These are phyloP conservation scores for Helicolenus hilgendorfi DNA, from an alignment of 2,797 vertebrate species.

Conservation along the genomic window DNA sequence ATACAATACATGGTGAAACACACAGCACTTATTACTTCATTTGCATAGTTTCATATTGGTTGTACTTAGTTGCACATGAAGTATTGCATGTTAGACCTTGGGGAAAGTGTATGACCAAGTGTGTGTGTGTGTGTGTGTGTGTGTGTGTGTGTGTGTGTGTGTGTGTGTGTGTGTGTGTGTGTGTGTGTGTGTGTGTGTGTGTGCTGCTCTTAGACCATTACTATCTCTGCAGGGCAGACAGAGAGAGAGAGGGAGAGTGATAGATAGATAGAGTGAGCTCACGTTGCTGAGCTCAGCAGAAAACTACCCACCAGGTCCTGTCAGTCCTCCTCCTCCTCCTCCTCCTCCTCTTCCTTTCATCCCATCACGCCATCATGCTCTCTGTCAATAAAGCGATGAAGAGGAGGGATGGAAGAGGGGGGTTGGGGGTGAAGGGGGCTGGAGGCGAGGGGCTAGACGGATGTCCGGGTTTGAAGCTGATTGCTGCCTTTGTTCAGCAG, in stretches of 20 bases:
- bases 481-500: slow-evolving; percentile 86
- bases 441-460: slow-evolving; percentile 69
- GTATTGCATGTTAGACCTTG: neutral
- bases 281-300: slow-evolving; percentile 80
- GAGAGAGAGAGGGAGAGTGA: slow-evolving; percentile 35
- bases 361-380: slow-evolving; percentile 79
- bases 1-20: neutral
- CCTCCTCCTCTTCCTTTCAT: slow-evolving; percentile 62
- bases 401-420: slow-evolving; percentile 44
- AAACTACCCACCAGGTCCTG: slow-evolving; percentile 81
- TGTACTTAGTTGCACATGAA: neutral
- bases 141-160: slow-evolving; percentile 22
- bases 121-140: slow-evolving; percentile 4
- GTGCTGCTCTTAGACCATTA: slow-evolving; percentile 13
- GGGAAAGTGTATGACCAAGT: neutral
- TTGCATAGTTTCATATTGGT: neutral
- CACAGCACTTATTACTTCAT: neutral
- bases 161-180: neutral
- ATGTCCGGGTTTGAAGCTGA: slow-evolving; percentile 84
- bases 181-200: slow-evolving; percentile 8
- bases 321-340: slow-evolving; percentile 67
- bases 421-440: neutral
- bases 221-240: slow-evolving; percentile 61
- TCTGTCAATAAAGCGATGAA: slow-evolving; percentile 85
- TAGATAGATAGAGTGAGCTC: slow-evolving; percentile 53